Percentiles rank a stretch among this genome's conserved stretches.
Evolutionary conservation across 30 jellyfish, hydroid and myxozoan species (phyloP).

Genomic region (Chrysaora quinquecirrha): DNA sequence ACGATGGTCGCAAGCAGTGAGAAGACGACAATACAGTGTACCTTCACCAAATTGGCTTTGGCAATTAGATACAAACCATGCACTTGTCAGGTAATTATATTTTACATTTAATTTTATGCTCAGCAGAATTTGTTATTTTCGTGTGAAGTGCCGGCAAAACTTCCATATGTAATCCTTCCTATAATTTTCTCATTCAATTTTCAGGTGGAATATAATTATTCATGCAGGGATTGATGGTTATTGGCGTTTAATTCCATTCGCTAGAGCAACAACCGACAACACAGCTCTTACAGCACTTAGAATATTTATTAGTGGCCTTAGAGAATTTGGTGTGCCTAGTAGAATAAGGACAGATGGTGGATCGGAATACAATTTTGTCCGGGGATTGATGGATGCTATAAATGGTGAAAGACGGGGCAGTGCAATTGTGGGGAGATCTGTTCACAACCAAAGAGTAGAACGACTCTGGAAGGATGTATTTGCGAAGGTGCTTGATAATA

Average conservation of each 20-base stretch:
- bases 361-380: slow-evolving; percentile 11
- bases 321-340: slow-evolving; percentile 32
- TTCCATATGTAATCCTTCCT: background rate
- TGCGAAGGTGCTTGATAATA: slow-evolving; percentile 28
- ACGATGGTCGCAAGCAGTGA: slow-evolving; percentile 26
- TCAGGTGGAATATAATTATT: slow-evolving; percentile 16
- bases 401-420: slow-evolving; percentile 29
- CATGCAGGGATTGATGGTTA: slow-evolving; percentile 34
- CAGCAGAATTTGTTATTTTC: background rate
- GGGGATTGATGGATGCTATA: slow-evolving; percentile 16
- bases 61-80: slow-evolving; percentile 38
- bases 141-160: background rate
- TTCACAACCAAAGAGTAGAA: slow-evolving; percentile 24
- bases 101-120: too few species aligned
- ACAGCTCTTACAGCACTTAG: slow-evolving; percentile 29
- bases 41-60: slow-evolving; percentile 40
- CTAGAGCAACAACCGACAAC: slow-evolving; percentile 18
- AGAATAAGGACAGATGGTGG: slow-evolving; percentile 26
- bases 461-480: slow-evolving; percentile 35
- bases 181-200: background rate
- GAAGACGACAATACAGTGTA: slow-evolving; percentile 24
- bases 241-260: slow-evolving; percentile 14
- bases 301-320: slow-evolving; percentile 10
- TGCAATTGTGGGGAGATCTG: slow-evolving; percentile 38
- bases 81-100: background rate